Conservation (phyloP, 2,113 vertebrate genomes). For the Probosciger aterrimus region DNA sequence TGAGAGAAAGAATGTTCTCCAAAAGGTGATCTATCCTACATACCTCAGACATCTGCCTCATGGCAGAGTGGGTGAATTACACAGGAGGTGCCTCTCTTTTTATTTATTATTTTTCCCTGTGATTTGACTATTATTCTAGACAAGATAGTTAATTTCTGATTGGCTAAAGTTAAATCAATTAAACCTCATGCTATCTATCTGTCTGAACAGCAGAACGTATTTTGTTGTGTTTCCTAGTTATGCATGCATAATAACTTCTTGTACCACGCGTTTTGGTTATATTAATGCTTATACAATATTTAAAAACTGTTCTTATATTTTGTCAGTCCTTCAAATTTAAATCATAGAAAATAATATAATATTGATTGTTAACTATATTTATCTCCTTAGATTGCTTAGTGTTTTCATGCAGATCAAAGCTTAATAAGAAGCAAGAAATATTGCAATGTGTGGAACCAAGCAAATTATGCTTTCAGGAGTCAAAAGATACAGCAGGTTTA, state of each 20-base stretch:
- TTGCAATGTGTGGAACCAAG: background rate
- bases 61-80: background rate
- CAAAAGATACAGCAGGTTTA: background rate
- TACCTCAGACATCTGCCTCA: background rate
- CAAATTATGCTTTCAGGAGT: background rate
- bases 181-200: background rate
- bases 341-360: background rate
- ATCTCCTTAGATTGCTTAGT: background rate
- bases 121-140: background rate
- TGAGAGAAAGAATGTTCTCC: background rate
- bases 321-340: background rate
- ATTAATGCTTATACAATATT: background rate
- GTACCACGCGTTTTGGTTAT: background rate
- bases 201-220: background rate
- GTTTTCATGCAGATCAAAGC: constrained; percentile 13
- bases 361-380: background rate
- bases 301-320: background rate
- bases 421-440: background rate
- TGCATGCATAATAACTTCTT: background rate
- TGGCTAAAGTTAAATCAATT: background rate
- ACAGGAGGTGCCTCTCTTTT: too few species aligned
- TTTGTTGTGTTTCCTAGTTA: background rate
- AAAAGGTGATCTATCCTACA: background rate
- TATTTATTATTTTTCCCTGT: background rate
- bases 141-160: background rate